These are phyloP conservation scores for Sphenopsis melanotis DNA, from an alignment of 2,797 vertebrate species.

Conservation along the genomic window DNA sequence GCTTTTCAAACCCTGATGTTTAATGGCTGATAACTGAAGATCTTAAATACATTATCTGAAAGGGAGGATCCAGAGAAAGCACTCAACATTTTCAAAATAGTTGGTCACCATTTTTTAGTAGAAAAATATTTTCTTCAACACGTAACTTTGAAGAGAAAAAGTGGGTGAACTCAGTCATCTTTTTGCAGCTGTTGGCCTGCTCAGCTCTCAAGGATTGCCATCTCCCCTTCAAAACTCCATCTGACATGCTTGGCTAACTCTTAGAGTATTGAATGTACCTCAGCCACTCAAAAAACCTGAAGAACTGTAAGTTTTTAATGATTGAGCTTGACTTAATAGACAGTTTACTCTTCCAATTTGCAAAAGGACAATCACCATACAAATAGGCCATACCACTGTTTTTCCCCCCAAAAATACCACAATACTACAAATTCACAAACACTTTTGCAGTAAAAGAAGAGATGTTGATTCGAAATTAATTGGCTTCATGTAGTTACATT, in stretches of 20 bases:
- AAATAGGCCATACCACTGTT: neutral
- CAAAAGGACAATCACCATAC: neutral
- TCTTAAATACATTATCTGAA: neutral
- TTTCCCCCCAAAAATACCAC: fast-evolving
- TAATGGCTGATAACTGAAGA: neutral
- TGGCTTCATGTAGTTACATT: neutral
- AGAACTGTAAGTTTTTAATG: neutral
- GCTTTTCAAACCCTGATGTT: neutral
- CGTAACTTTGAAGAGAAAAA: neutral
- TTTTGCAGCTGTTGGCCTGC: neutral
- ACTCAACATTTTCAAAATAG: neutral
- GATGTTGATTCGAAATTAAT: neutral
- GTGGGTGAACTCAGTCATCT: neutral
- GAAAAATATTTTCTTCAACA: neutral
- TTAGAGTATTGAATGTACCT: neutral
- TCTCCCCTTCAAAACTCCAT: neutral
- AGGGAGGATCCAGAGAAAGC: neutral
- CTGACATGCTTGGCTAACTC: neutral
- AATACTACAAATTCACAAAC: neutral
- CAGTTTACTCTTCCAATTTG: neutral
- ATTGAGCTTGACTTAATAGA: neutral
- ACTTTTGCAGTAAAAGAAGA: neutral
- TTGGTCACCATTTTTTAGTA: neutral
- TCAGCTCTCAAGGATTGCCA: neutral
- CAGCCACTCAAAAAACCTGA: neutral